Evolutionary conservation across 1,140 invertebrate genomes (phyloP).

Genomic region (Papilio polyxenes): DNA sequence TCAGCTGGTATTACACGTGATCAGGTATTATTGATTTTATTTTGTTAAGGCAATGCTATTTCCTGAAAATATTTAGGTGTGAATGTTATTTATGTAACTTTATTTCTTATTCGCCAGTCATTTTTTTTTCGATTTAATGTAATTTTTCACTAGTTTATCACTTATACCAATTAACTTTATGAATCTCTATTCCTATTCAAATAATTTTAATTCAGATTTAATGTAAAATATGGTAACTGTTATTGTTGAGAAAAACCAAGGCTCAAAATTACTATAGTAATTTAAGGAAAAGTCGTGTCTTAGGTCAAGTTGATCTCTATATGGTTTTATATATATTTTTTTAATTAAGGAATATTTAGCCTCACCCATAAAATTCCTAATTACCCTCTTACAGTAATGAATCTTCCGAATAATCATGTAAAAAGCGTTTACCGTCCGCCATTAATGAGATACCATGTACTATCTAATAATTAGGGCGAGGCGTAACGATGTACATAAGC

Average conservation of each 20-base stretch:
- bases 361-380: constrained; percentile 6
- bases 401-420: constrained; percentile 30
- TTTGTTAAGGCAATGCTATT: constrained; percentile 25
- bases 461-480: constrained; percentile 25
- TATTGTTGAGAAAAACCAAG: too few relatives aligned
- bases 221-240: too few relatives aligned
- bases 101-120: neutral
- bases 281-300: neutral
- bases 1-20: constrained; percentile 30
- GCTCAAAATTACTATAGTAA: too few relatives aligned
- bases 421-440: constrained; percentile 23
- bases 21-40: constrained; percentile 33
- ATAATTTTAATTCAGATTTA: too few relatives aligned
- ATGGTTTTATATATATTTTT: neutral
- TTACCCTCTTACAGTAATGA: constrained; percentile 25
- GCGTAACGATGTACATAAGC: constrained; percentile 1
- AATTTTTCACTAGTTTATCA: neutral
- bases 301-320: neutral
- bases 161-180: too few relatives aligned
- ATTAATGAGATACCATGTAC: constrained; percentile 31
- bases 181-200: too few relatives aligned
- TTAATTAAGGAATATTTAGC: neutral
- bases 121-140: neutral
- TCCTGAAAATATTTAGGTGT: constrained; percentile 1
- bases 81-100: neutral